Evolutionary conservation across 2,797 vertebrate species (phyloP).

Genomic region (Sebastes hubbsi): DNA sequence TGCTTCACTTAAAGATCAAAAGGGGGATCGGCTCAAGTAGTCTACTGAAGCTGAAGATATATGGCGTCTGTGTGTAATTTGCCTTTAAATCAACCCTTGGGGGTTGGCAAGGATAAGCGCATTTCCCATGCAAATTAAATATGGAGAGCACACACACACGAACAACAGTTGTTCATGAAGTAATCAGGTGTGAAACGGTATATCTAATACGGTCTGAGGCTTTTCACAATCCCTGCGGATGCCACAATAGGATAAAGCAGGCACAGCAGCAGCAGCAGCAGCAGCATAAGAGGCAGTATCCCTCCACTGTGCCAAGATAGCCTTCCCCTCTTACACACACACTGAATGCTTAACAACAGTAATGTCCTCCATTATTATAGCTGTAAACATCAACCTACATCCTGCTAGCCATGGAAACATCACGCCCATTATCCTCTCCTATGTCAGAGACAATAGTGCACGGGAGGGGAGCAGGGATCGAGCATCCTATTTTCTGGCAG

Average conservation of each 20-base stretch:
- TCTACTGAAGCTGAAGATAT: conserved; percentile 4
- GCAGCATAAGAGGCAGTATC: conserved; percentile 14
- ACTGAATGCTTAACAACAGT: conserved; percentile 53
- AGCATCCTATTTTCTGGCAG: conserved; percentile 66
- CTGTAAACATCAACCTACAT: conserved; percentile 67
- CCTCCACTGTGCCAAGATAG: conserved; percentile 16
- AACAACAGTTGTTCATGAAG: conserved; percentile 16
- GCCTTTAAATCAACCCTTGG: conserved; percentile 44
- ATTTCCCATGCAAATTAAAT: conserved; percentile 31
- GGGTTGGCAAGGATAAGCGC: conserved; percentile 6
- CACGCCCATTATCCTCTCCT: conserved; percentile 64
- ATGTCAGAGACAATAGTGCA: conserved; percentile 65
- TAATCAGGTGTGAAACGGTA: conserved; percentile 15
- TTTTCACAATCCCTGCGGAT: conserved; percentile 20
- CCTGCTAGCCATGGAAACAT: conserved; percentile 58
- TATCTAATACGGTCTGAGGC: background rate
- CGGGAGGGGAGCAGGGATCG: conserved; percentile 44
- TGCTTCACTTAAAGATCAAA: conserved; percentile 48
- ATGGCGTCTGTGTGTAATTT: conserved; percentile 24
- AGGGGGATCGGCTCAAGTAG: conserved; percentile 16
- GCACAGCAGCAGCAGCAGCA: conserved; percentile 7
- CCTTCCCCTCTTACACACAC: conserved; percentile 24
- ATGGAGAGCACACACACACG: background rate
- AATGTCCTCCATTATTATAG: conserved; percentile 55
- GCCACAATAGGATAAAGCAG: conserved; percentile 7